Conservation (phyloP, 1,140 invertebrate genomes). For the Semibalanus balanoides region DNA sequence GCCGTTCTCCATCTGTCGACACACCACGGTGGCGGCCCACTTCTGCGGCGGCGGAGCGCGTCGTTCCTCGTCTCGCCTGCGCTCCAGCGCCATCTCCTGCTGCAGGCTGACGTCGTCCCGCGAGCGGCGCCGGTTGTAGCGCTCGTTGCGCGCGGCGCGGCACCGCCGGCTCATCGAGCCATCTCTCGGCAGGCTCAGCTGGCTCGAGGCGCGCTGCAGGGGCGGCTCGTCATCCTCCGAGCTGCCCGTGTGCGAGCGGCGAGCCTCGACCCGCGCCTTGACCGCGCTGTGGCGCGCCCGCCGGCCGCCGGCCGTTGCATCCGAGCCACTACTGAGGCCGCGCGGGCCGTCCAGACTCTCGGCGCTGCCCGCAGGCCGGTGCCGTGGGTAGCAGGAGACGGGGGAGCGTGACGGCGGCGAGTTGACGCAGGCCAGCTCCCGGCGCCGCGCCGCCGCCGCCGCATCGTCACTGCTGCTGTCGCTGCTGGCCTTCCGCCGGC, state of each 20-base stretch:
- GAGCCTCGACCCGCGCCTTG: conserved; percentile 47
- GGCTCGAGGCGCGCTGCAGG: conserved; percentile 10
- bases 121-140: conserved; percentile 56
- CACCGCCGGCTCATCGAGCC: conserved; percentile 38
- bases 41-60: background rate
- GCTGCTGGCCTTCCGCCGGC: background rate
- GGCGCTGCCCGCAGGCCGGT: no score
- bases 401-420: no score
- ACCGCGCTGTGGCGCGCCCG: conserved; percentile 35
- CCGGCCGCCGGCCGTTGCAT: background rate
- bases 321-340: background rate
- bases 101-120: conserved; percentile 44
- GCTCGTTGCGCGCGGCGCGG: conserved; percentile 55
- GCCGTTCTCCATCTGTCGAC: background rate
- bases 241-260: conserved; percentile 45
- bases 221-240: conserved; percentile 50
- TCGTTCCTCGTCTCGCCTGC: background rate
- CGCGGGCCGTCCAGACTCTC: background rate
- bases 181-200: conserved; percentile 22
- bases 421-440: background rate
- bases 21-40: background rate
- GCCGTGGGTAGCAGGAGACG: no score
- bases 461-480: background rate
- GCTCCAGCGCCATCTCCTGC: background rate
- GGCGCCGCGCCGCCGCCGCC: no score